These are phyloP conservation scores for Pammene fasciana DNA, from an alignment of 2,888 invertebrate species.

Conservation along the genomic window DNA sequence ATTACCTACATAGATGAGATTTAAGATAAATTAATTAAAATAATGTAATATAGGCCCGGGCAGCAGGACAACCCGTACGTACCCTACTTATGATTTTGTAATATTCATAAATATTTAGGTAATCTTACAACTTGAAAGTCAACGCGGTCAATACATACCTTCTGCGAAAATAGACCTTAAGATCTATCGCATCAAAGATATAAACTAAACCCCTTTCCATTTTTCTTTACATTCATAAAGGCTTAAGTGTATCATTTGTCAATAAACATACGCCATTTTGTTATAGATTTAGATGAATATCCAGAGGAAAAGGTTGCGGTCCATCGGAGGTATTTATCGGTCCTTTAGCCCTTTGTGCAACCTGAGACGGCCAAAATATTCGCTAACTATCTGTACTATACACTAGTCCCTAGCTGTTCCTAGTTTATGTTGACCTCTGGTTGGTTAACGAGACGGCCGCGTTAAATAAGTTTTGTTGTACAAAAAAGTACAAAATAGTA, in stretches of 20 bases:
- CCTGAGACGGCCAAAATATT: conserved; percentile 2
- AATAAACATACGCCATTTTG: conserved; percentile 6
- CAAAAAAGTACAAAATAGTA: no score
- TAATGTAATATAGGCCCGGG: no score
- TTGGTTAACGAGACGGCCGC: not conserved
- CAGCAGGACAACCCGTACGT: no score
- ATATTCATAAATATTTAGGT: no score
- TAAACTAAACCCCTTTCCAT: not conserved
- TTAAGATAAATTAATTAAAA: no score
- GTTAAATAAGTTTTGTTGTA: no score
- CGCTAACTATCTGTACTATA: not conserved
- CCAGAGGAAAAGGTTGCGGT: conserved; percentile 6
- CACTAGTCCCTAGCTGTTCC: not conserved
- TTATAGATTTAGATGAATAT: not conserved
- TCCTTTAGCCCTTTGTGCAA: conserved; percentile 10
- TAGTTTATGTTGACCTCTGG: not conserved
- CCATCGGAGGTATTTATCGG: conserved; percentile 11
- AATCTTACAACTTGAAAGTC: no score
- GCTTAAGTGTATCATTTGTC: not conserved
- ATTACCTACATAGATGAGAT: no score
- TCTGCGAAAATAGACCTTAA: not conserved
- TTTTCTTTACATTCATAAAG: not conserved
- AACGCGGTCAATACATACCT: not conserved
- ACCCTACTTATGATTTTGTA: no score
- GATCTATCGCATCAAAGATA: not conserved